Evolutionary conservation across 2,888 invertebrate genomes (phyloP), one percentile per base, ranked within the genome.

Genomic region (Leuctra nigra): DNA sequence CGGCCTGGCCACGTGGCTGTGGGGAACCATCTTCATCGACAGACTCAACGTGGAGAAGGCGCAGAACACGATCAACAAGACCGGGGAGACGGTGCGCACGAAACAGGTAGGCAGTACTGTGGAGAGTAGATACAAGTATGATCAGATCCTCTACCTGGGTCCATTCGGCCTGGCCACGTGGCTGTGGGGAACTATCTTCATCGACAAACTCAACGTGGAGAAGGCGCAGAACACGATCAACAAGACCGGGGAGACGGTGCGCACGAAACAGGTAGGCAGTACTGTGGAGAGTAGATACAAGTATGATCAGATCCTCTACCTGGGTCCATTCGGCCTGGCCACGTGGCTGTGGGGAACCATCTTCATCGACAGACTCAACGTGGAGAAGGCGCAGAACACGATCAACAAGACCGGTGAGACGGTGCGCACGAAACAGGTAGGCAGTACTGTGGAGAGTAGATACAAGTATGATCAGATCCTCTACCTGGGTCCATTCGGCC

Each of bases 11-110:
- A 70, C 74, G 20, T 76, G 74, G 71, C 67, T 80, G 11, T 75
- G 75, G 67, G 79, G 78, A 16, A 73, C 76, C 4, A 70, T 79
- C 23, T 80, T 77, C 64, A 74, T 80, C 41, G 74, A 79, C 64
- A 66, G 79, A 33, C 63, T 71, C 1, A 75, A 76, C 63, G 69
- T 68, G n/a, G 70, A 73, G 54, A 71, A 69, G 57, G 75, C 77
- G 4, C 67, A 71, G 61, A 63, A 60, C 2, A 67, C 65, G 7
- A 65, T 72, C 39, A 70, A 69, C 59, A 64, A 64, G 16, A 68
- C 68, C 4, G 68, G 68, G 20, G 64, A 67, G 55, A 64, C 64
- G 11, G 66, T 72, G 46, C 61, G 63, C 3, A 62, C 64, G 11
- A 67, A 66, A 54, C 66, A 69, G 64, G 70, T 70, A 61, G 58